A percentile compares a stretch with the other conserved stretches of the same genome.
Evolutionary conservation across 1,140 invertebrate species (phyloP).

Genomic region (Physella acuta): DNA sequence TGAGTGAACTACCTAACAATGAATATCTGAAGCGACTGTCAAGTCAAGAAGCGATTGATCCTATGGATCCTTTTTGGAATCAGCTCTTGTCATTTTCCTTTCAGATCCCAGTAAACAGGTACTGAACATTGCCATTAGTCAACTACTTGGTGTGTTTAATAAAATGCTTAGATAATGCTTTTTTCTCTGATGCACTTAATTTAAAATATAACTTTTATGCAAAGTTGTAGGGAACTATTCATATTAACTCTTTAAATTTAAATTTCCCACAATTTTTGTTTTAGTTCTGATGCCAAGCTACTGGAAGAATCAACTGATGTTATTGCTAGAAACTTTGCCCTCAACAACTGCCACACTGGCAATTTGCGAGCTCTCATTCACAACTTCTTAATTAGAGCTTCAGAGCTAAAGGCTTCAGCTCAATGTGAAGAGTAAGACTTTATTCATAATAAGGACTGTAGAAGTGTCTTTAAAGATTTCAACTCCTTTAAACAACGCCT

Average conservation of each 20-base stretch:
- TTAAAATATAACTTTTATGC: no score
- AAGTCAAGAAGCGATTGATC: slow-evolving; percentile 75
- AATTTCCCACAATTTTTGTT: no score
- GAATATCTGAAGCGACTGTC: slow-evolving; percentile 78
- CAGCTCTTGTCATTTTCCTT: slow-evolving; percentile 89
- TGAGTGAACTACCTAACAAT: slow-evolving; percentile 80
- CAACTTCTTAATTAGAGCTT: slow-evolving; percentile 77
- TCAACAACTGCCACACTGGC: slow-evolving; percentile 80
- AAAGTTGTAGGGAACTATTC: no score
- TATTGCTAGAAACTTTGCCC: slow-evolving; percentile 56
- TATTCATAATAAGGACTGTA: no score
- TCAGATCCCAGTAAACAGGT: slow-evolving; percentile 60
- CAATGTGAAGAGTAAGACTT: slow-evolving; percentile 81
- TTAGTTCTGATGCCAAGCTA: slow-evolving; percentile 75
- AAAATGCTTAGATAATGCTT: no score
- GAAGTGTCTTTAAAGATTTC: no score
- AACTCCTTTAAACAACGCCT: no score
- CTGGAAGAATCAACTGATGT: slow-evolving; percentile 75
- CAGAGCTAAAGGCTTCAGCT: slow-evolving; percentile 77
- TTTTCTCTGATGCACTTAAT: no score
- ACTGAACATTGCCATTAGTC: slow-evolving; percentile 11
- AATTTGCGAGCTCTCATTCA: slow-evolving; percentile 85
- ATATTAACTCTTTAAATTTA: no score
- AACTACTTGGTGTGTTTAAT: no score
- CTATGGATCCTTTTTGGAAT: slow-evolving; percentile 92